Base-by-base conservation (phyloP, 2,888 invertebrate species). In the Drosophila borealis region DNA sequence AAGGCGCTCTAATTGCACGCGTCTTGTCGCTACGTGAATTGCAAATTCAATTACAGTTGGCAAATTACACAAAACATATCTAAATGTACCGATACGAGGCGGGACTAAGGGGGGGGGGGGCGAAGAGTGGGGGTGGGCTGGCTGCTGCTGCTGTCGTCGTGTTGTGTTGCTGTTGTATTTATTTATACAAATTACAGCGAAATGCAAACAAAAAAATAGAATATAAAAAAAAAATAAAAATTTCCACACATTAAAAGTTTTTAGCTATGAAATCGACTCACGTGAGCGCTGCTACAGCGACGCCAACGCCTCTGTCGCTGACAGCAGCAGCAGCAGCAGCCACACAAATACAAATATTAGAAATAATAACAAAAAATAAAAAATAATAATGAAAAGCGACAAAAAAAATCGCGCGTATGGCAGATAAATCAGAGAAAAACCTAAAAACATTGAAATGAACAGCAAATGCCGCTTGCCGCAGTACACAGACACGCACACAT, bases 221-320 rank as follows among this genome's bases (percentile, higher is more conserved):
- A 13, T 4, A 36, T 4, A n/a, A 25, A 36, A 36, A 36, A 14
- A 39, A 14, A 65, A 62, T 25, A 68, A 63, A 68, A 83, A 68
- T 75, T 87, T 87, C 88, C 89, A 89, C 84, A 89, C 85, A 89
- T 87, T 87, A 65, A 84, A 88, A 76, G 69, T 78, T 81, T 84
- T 81, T 74, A 72, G 67, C 85, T 72, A 68, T 77, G 68, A 89
- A 78, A 83, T 56, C 70, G 61, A 84, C 85, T 86, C 85, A 86
- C 85, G 85, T 86, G 85, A 86, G 85, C 56, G 83, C 86, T 85
- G 84, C 86, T 70, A 41, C 74, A 36, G 60, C 57, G 74, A 25
- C 65, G 54, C 25, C 29, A 42, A 29, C 64, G 54, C 6, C 71
- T 19, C 73, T 39, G 56, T 46, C 42, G 37, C 59, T 48, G 64